Base-by-base conservation (phyloP, 2,113 vertebrate species). In the Grammomys dolichurus region DNA sequence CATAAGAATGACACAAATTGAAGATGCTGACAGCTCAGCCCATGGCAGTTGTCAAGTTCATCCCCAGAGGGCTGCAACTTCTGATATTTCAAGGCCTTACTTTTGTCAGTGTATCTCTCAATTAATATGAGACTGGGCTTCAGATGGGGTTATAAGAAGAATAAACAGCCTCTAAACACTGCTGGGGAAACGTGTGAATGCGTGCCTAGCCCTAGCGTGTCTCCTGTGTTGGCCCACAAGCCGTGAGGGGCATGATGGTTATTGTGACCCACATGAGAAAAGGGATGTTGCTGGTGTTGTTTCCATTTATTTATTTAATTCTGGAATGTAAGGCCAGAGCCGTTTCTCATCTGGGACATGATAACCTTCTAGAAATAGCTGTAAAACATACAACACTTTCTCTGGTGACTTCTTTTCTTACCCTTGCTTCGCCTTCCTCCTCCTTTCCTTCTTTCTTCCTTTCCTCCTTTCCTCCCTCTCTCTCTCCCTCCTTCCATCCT, bases 71-170 rank as follows among this genome's bases (percentile, higher is more conserved):
- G 11, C 58, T n/a, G 17, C 69, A 84, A 33, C 56, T 89, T 87
- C 91, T 90, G 87, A n/a, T 63, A 54, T 91, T 85, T 90, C 94
- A 95, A 58, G 12, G 91, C 94, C 90, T 97, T 43, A 36, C 9
- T 1, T 92, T 75, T 97, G 54, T 40, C 95, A 90, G 63, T 51
- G 87, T 77, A 14, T 17, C 77, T 96, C 89, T 97, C 88, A 95
- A 58, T 96, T 96, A 88, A 77, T 65, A 93, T 8, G 36, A 87
- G 85, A 3, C 88, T 92, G 77, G 94, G 69, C 92, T 97, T 96
- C 89, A 87, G 93, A 93, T 51, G 94, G 31, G 20, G 60, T 96
- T 58, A 56, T 77, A 81, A 92, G 81, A 95, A 97, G 81, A 89
- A 96, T 70, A 80, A 78, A 92, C 67, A 24, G 46, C 60, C 72